phyloP scores from a whole-genome alignment of 2,888 invertebrate species.

The Drosophila putrida region DNA sequence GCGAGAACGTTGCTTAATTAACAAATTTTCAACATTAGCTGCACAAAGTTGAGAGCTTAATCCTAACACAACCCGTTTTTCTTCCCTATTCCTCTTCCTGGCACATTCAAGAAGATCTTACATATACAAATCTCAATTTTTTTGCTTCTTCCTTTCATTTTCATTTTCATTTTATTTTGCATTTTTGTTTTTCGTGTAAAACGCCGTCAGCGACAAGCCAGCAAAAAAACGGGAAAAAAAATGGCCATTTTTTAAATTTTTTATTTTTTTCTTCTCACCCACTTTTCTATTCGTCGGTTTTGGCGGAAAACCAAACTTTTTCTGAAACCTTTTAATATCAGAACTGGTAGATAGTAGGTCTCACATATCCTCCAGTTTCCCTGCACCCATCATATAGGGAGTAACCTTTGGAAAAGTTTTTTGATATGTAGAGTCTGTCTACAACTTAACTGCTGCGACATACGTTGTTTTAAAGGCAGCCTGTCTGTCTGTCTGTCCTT shows the following conservation, averaged over 20 bases:
- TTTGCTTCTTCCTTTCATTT: too few species aligned
- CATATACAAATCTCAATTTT: not conserved
- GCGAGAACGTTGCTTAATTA: constrained; percentile 49
- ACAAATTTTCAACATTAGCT: constrained; percentile 55
- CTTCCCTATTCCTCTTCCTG: not conserved
- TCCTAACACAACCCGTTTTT: constrained; percentile 6
- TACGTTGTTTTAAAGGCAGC: constrained; percentile 33
- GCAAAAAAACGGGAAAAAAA: constrained; percentile 1
- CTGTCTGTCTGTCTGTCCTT: constrained; percentile 7
- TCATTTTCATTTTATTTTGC: not conserved
- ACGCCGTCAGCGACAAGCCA: constrained; percentile 28
- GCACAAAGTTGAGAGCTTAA: constrained; percentile 38
- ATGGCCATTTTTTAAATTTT: not conserved
- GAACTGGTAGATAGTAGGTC: not conserved
- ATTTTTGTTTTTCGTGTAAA: constrained; percentile 25
- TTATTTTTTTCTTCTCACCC: constrained; percentile 11
- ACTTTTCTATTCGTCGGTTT: constrained; percentile 24
- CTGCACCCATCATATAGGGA: constrained; percentile 25
- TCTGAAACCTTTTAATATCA: constrained; percentile 53
- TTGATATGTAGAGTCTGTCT: constrained; percentile 28
- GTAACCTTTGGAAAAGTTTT: constrained; percentile 29
- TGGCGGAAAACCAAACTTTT: constrained; percentile 39
- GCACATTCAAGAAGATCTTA: not conserved
- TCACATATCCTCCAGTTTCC: not conserved
- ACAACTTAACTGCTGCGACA: constrained; percentile 19